Evolutionary conservation across 2,797 vertebrate species (phyloP).

Genomic region (Benthosema pterotum): DNA sequence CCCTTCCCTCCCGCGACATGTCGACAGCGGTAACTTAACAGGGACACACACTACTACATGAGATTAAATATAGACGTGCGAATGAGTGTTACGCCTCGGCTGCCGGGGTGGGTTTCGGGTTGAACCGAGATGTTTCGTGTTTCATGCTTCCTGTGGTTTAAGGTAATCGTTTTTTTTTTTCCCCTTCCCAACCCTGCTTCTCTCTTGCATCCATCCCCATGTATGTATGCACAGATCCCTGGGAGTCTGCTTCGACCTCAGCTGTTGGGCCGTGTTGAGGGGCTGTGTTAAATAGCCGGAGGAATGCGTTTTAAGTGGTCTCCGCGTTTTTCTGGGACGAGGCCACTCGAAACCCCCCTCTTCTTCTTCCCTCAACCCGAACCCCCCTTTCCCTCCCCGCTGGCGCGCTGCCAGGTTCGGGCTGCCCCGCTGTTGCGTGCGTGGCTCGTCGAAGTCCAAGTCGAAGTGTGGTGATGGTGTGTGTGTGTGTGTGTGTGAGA

Average conservation of each 20-base stretch:
- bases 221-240: no score
- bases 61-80: conserved; percentile 7
- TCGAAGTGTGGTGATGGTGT: conserved; percentile 61
- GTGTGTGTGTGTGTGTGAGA: neutral
- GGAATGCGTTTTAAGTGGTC: conserved; percentile 82
- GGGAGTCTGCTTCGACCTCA: conserved; percentile 65
- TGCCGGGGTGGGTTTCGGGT: conserved; percentile 9
- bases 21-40: neutral
- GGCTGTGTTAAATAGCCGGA: conserved; percentile 68
- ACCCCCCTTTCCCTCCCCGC: conserved; percentile 36
- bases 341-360: conserved; percentile 47
- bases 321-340: conserved; percentile 61
- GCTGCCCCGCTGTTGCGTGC: conserved; percentile 46
- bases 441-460: conserved; percentile 68
- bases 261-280: conserved; percentile 67
- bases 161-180: conserved; percentile 62
- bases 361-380: neutral
- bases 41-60: neutral
- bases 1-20: neutral
- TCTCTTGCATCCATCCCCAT: conserved; percentile 43
- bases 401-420: conserved; percentile 68
- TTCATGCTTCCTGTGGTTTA: conserved; percentile 62
- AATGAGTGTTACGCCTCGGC: conserved; percentile 21
- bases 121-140: conserved; percentile 51
- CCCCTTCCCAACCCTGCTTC: conserved; percentile 41